Percentiles rank a stretch among this genome's conserved stretches.
These are phyloP conservation scores for Epizoanthus scotinus DNA, from an alignment of 92 coral and sea anemone genomes.

Conservation along the genomic window DNA sequence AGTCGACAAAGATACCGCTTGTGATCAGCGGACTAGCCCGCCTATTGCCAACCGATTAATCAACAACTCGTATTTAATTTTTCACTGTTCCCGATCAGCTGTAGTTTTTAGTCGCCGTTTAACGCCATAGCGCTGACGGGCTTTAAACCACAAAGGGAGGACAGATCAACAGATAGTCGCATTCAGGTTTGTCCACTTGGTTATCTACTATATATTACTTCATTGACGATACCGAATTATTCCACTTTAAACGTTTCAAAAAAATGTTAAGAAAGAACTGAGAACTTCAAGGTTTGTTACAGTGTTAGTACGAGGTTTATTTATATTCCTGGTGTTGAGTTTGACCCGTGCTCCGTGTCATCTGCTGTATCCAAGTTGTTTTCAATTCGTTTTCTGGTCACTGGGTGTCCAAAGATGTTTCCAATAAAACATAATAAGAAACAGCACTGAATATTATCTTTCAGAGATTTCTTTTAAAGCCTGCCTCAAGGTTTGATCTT, in stretches of 20 bases:
- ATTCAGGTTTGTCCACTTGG: too few relatives aligned
- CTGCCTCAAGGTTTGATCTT: constrained; percentile 35
- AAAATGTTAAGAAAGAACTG: background rate
- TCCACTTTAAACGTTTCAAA: background rate
- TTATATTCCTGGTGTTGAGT: background rate
- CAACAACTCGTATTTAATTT: too few relatives aligned
- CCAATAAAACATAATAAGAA: constrained; percentile 20
- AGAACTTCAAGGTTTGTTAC: background rate
- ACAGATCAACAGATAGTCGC: too few relatives aligned
- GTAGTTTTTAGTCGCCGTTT: too few relatives aligned
- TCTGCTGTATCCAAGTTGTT: constrained; percentile 16
- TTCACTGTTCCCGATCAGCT: too few relatives aligned
- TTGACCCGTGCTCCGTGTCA: constrained; percentile 2
- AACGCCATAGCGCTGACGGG: too few relatives aligned
- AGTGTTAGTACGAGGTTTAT: background rate
- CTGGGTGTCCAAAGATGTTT: constrained; percentile 1
- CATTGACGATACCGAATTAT: too few relatives aligned
- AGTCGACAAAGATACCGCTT: too few relatives aligned
- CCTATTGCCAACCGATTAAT: too few relatives aligned
- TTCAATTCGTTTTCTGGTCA: background rate
- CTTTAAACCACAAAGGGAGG: too few relatives aligned
- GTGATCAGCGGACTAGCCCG: too few relatives aligned
- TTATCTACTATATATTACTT: too few relatives aligned
- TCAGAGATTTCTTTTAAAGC: constrained; percentile 11
- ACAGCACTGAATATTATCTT: constrained; percentile 12